These are phyloP conservation scores for Erannis defoliaria DNA, from an alignment of 2,888 invertebrate genomes.

Conservation along the genomic window DNA sequence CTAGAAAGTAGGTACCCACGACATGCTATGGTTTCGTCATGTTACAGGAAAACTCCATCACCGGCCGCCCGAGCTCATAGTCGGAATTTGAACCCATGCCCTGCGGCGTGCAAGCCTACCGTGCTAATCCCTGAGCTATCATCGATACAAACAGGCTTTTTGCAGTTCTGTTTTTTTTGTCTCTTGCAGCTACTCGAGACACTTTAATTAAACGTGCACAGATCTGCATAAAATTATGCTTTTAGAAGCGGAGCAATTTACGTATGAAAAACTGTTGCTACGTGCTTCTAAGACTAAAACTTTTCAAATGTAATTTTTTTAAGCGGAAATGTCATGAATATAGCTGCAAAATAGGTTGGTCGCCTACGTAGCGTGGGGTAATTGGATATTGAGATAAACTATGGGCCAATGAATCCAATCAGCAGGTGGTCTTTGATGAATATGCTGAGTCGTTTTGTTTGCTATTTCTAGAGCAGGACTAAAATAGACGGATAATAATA, in stretches of 20 bases:
- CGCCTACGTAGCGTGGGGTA: slow-evolving; percentile 3
- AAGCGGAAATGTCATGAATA: neutral
- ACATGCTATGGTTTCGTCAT: no score
- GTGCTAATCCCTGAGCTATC: no score
- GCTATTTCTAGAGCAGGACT: neutral
- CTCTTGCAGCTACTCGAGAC: slow-evolving; percentile 18
- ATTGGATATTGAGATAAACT: slow-evolving; percentile 19
- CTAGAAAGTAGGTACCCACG: no score
- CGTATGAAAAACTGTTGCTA: slow-evolving; percentile 17
- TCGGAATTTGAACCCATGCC: no score
- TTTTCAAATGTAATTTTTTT: slow-evolving; percentile 2
- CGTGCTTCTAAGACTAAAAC: slow-evolving; percentile 10
- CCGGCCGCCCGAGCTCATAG: no score
- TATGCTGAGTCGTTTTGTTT: neutral
- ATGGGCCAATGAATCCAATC: slow-evolving; percentile 5
- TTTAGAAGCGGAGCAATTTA: slow-evolving; percentile 23
- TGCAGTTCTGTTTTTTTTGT: slow-evolving; percentile 17
- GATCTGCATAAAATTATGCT: slow-evolving; percentile 29
- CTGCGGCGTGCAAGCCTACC: no score
- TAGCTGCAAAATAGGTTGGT: slow-evolving; percentile 1
- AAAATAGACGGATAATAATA: neutral
- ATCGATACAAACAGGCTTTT: no score
- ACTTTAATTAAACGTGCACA: slow-evolving; percentile 25
- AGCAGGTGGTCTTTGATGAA: slow-evolving; percentile 12
- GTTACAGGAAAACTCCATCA: no score